Base-by-base conservation (phyloP, 2,888 invertebrate genomes). In the Andricus quercusramuli region DNA sequence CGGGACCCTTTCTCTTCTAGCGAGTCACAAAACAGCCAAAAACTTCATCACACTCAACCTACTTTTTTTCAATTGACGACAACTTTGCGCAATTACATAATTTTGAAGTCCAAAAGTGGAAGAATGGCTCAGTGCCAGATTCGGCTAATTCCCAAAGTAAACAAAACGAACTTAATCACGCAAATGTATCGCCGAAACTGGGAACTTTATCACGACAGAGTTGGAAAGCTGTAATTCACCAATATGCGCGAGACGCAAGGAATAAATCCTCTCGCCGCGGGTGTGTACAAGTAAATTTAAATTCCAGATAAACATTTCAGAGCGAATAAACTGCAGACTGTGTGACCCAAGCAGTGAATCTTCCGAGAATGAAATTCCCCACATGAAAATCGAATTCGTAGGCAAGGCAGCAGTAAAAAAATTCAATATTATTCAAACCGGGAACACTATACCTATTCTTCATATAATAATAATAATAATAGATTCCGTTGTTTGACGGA, bases 141-240 rank as follows among this genome's bases (percentile, higher is more conserved):
- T 74, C 47, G 15, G 13, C 74, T 74, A 56, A 74, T 74, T 74
- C 51, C n/a, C 32, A 74, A 74, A 74, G 74, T 56, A 74, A 74
- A 56, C 51, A 74, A 51, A 74, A 51, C n/a, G 51, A 74, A 74
- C 74, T 74, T 74, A 74, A 74, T 74, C 74, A 74, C 32, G 29
- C 11, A 74, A 74, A 74, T 74, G 74, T 74, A 74, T 74, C 51
- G 74, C 56, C 3, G 32, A 51, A 74, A 74, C 74, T 56, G 51
- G 56, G 56, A 56, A 74, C 74, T 74, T 56, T 56, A 74, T 74
- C 56, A 32, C 29, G 51, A 74, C 44, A 74, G 51, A 51, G 74
- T 11, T 74, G 29, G 51, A 56, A 51, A 51, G 32, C 74, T 32
- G 74, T 74, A 74, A 74, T 74, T 74, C 74, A 74, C 56, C 74